A percentile compares a stretch with the other conserved stretches of the same genome.
Conservation (phyloP, 2,113 vertebrate genomes). For the Antigone vipio region DNA sequence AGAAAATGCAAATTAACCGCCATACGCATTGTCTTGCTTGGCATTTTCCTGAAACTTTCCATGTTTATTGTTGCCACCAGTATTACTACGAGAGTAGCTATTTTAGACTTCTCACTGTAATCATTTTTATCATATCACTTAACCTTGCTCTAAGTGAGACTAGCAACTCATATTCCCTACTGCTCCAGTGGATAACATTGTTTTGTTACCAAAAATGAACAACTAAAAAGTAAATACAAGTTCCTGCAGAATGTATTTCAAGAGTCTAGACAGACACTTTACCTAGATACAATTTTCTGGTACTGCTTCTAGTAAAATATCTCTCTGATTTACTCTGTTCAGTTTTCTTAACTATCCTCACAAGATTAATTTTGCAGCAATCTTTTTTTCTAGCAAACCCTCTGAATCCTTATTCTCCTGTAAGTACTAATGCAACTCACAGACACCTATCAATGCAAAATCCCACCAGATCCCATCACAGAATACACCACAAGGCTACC, state of each 20-base stretch:
- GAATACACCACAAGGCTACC: neutral
- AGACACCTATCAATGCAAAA: neutral
- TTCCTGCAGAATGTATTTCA: neutral
- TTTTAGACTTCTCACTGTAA: neutral
- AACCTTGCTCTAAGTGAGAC: neutral
- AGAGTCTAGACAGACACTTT: neutral
- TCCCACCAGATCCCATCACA: neutral
- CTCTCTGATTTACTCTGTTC: neutral
- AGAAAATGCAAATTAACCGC: neutral
- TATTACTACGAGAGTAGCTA: neutral
- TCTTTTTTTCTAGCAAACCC: neutral
- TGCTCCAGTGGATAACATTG: neutral
- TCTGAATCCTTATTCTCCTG: neutral
- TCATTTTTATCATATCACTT: neutral
- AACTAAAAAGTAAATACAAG: neutral
- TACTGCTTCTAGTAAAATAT: neutral
- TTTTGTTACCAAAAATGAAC: neutral
- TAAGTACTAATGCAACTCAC: neutral
- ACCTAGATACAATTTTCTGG: neutral
- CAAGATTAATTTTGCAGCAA: neutral
- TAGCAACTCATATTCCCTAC: neutral
- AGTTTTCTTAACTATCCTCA: neutral
- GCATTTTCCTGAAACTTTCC: neutral
- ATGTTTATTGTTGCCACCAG: neutral
- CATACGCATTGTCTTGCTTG: neutral